phyloP scores from a whole-genome alignment of 2,888 invertebrate species.

The Liopterus haemorrhoidalis region DNA sequence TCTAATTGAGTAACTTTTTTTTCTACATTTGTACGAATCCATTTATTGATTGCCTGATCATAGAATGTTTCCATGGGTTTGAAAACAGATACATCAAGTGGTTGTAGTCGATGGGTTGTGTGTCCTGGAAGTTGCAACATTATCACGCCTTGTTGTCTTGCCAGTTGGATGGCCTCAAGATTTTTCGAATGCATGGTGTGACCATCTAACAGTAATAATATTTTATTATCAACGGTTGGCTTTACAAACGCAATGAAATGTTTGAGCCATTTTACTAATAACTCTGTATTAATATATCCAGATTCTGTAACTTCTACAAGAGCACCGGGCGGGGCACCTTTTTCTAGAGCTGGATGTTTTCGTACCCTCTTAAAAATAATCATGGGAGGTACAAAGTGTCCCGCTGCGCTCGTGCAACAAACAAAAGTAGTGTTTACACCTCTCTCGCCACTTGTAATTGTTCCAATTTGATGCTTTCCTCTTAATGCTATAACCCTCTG shows the following conservation, averaged over 20 bases:
- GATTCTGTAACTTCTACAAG: conserved; percentile 6
- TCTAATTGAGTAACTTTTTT: conserved; percentile 10
- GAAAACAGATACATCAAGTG: conserved; percentile 10
- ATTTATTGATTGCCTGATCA: conserved; percentile 12
- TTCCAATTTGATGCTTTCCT: conserved; percentile 6
- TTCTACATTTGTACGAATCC: conserved; percentile 1
- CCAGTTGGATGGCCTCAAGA: conserved; percentile 12
- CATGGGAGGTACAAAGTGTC: conserved; percentile 12
- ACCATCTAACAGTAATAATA: conserved; percentile 9
- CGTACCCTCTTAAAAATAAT: conserved; percentile 7
- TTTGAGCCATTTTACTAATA: conserved; percentile 10
- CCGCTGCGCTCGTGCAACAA: conserved; percentile 5
- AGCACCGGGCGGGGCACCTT: conserved; percentile 4
- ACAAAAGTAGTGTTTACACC: conserved; percentile 7
- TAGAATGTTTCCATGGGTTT: conserved; percentile 10
- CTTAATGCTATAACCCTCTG: not conserved
- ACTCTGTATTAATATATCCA: conserved; percentile 7
- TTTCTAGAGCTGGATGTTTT: not conserved
- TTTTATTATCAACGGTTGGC: conserved; percentile 4
- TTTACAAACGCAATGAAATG: conserved; percentile 11
- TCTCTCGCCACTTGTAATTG: conserved; percentile 12
- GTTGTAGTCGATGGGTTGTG: conserved; percentile 11
- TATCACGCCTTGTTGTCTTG: conserved; percentile 9
- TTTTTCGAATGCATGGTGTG: conserved; percentile 11
- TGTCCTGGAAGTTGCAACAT: conserved; percentile 14